Base-by-base conservation (phyloP, 2,888 invertebrate species). In the Papilio elwesi region DNA sequence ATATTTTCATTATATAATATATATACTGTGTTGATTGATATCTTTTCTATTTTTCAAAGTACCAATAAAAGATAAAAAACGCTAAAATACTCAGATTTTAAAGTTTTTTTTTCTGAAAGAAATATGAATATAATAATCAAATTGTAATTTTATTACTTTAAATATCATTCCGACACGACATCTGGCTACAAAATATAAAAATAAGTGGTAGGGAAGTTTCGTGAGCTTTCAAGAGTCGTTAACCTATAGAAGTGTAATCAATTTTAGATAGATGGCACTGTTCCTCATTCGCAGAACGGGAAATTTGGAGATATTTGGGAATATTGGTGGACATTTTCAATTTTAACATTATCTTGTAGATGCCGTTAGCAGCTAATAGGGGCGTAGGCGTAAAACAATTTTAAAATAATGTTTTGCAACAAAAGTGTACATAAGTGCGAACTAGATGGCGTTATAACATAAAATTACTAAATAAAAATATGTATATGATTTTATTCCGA, bases 401-500 rank as follows among this genome's bases (percentile, higher is more conserved):
- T 12, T 11, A 48, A 12, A 15, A 2, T 0, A 1, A 11, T 9
- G 2, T 2, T 4, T 26, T 26, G 4, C 1, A 4, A 26, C 6
- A 26, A 16, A 15, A 47, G 13, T 16, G 48, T n/a, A 16, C 12
- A 6, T n/a, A 26, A 10, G 15, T 47, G 8, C 7, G 2, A 47
- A 12, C 63, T 64, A 64, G 63, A 48, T 64, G 63, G 63, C 63
- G 48, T 8, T 57, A 9, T 59, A 38, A n/a, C 3, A 12, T 9
- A 55, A 55, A n/a, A 38, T 38, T 5, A 4, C 13, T 0, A 9
- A n/a, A 57, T 13, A 12, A 12, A 55, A 1, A n/a, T 36, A 36
- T 6, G 6, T 10, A 48, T 10, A 48, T 48, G 6, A 10, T 48
- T 2, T 26, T 26, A 26, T 26, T 26, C 26, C 26, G 26, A 26